Evolutionary conservation across 2,113 vertebrate genomes (phyloP), one percentile per base, ranked within the genome.

Genomic region (Scolopax mira): DNA sequence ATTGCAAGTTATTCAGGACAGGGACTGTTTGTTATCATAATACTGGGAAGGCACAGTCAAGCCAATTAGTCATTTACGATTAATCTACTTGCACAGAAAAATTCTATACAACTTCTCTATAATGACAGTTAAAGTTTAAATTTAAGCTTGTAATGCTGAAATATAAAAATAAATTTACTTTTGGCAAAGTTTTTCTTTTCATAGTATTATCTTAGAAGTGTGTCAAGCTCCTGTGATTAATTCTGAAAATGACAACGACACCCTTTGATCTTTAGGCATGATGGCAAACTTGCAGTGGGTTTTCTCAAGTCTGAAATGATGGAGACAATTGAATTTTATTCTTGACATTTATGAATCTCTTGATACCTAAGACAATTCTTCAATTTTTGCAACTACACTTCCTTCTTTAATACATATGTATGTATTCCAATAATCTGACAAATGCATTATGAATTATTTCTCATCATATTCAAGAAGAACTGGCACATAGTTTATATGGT

Each of bases 371-470:
- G 1, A 82, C 33, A 86, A 85, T 85, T 81, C 60, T 82, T 89
- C 74, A 85, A 33, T 69, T 92, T 90, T 89, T 95, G 46, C 62
- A 87, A 31, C 33, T 79, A 73, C 28, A 46, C 7, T 83, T 77
- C 70, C 30, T 75, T 48, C 51, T 93, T 48, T 64, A 94, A 87
- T 79, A 69, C 52, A 72, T 73, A 69, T 37, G 54, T 54, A 79
- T 89, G n/a, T 35, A 75, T 65, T 77, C 70, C 85, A 94, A 39
- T 62, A 89, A 94, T 83, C 62, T 88, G 67, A 89, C 64, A 94
- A 79, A 92, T n/a, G 23, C 22, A 66, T 79, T 88, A 73, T 66
- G 42, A 85, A 89, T 77, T 93, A 91, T 89, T 91, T 94, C 62
- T 91, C 58, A 74, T 92, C 37, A 30, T 35, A 90, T 46, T 77